Base-by-base conservation (phyloP, 2,797 vertebrate species). In the Darevskia mixta region DNA sequence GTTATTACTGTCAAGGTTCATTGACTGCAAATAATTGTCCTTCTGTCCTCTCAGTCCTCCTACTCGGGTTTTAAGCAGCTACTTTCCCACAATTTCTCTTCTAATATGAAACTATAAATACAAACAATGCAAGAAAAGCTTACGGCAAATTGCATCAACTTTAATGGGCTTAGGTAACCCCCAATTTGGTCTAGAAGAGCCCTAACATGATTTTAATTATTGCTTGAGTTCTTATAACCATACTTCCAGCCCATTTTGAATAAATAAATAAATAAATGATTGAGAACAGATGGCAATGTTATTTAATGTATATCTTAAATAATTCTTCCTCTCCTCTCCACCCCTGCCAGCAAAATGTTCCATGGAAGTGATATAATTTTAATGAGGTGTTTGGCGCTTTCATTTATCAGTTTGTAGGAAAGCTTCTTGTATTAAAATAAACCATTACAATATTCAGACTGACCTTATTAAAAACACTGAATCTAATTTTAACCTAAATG, bases 261-360 rank as follows among this genome's bases (percentile, higher is more conserved):
- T 55, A 55, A 55, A 55, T 78, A 27, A 20, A 8, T 90, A 91
- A 89, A 86, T 77, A 91, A 92, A 88, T 80, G 90, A 94, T 88
- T 18, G 79, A 32, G 90, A 96, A 93, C 94, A 96, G 95, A 95
- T 96, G 95, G 93, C 80, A 84, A 71, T 73, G 89, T 77, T 95
- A 91, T 94, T 93, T 94, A 94, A 87, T 85, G 43, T 2, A 45
- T 9, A 11, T 88, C 86, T 90, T 91, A 85, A 87, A 85, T 84
- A 45, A 25, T 76, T 32, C 8, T 17, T 5, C n/a, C 17, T 27
- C 18, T 10, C 29, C 79, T 29, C 32, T 32, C 66, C 15, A 81
- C 32, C 58, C 67, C 49, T 17, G 32, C 58, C 27, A 49, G 8
- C 25, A 81, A 80, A 95, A 85, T 66, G 78, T 58, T 94, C 89